Evolutionary conservation across 2,888 invertebrate species (phyloP).

Genomic region (Trileptium ribeirensis): DNA sequence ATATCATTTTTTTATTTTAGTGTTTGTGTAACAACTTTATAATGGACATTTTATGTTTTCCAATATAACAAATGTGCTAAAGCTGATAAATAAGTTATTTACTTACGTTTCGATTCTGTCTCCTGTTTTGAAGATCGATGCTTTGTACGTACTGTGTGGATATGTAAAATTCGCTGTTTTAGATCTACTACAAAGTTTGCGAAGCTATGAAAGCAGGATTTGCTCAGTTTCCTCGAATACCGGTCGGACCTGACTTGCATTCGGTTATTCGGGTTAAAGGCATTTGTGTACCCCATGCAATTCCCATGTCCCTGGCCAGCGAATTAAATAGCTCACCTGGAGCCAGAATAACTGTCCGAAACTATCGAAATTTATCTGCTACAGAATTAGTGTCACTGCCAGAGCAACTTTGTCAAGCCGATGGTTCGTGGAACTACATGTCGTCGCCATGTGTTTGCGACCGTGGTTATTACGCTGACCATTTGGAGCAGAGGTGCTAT

Average conservation of each 20-base stretch:
- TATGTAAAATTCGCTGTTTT: neutral
- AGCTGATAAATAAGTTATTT: no score
- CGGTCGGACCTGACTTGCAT: conserved; percentile 81
- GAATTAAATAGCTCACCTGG: neutral
- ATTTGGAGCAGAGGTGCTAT: neutral
- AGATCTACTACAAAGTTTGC: conserved; percentile 88
- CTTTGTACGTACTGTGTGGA: no score
- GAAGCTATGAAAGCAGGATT: conserved; percentile 84
- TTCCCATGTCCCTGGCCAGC: conserved; percentile 52
- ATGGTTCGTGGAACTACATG: conserved; percentile 89
- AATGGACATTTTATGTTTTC: no score
- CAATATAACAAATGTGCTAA: no score
- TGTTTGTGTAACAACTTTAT: no score
- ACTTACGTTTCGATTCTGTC: no score
- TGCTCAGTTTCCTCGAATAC: conserved; percentile 83
- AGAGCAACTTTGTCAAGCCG: conserved; percentile 68
- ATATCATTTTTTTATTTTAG: no score
- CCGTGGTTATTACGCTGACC: conserved; percentile 63
- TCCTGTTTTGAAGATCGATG: no score
- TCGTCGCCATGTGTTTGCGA: conserved; percentile 87
- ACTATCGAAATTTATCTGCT: no score
- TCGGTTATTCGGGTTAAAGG: conserved; percentile 84
- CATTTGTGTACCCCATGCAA: conserved; percentile 81
- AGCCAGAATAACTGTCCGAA: no score
- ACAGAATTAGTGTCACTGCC: conserved; percentile 39